Evolutionary conservation across 2,113 vertebrate genomes (phyloP).

Genomic region (human): DNA sequence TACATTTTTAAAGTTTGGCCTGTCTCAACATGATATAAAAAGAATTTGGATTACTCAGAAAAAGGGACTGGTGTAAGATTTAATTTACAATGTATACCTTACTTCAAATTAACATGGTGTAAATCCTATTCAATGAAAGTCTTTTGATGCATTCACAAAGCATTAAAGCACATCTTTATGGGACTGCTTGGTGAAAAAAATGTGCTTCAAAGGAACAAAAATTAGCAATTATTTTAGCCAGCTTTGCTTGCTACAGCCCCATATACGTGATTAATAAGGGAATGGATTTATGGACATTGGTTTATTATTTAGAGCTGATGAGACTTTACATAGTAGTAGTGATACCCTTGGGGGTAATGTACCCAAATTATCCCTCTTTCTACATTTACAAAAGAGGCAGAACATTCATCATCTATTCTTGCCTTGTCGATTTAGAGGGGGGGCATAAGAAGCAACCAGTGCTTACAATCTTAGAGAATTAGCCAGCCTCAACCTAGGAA

Average conservation of each 20-base stretch:
- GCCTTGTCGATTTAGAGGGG: background rate
- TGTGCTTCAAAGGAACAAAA: conserved; percentile 8
- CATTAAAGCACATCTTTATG: background rate
- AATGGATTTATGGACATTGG: background rate
- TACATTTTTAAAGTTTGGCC: conserved; percentile 14
- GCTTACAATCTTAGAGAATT: background rate
- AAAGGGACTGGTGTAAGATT: background rate
- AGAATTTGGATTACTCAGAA: conserved; percentile 24
- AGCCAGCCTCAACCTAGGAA: background rate
- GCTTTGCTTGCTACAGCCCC: background rate
- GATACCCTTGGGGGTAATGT: background rate
- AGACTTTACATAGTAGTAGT: background rate
- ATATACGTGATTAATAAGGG: background rate
- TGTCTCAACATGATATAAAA: conserved; percentile 7
- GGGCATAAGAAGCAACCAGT: background rate
- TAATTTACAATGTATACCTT: background rate
- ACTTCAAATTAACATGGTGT: background rate
- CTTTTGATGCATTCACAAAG: background rate
- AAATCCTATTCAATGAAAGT: background rate
- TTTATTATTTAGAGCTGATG: background rate
- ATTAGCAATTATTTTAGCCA: background rate
- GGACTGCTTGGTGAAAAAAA: background rate
- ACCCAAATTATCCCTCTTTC: background rate
- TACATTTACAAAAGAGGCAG: background rate
- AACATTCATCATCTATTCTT: background rate